phyloP scores from a whole-genome alignment of 2,888 invertebrate genomes.

The Pseudeuparius sepicola region DNA sequence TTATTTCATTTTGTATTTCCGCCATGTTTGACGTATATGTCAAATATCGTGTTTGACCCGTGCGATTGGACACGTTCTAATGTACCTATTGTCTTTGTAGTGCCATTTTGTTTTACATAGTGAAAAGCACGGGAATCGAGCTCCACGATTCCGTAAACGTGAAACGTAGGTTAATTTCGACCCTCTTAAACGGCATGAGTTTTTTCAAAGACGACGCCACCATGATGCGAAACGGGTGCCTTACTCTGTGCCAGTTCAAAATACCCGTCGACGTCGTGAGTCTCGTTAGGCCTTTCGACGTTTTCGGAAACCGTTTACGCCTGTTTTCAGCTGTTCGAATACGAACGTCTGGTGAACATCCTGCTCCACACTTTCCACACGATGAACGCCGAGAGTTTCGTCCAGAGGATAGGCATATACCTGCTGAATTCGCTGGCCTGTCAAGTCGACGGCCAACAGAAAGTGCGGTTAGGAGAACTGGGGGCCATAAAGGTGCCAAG shows the following conservation, averaged over 20 bases:
- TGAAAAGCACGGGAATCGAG: conserved; percentile 74
- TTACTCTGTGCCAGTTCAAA: conserved; percentile 88
- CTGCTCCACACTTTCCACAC: conserved; percentile 73
- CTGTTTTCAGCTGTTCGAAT: conserved; percentile 70
- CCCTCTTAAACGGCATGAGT: conserved; percentile 82
- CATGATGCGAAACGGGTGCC: conserved; percentile 94
- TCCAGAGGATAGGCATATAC: conserved; percentile 90
- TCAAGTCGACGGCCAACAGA: conserved; percentile 90
- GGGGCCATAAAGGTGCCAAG: conserved; percentile 80
- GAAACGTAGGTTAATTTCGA: conserved; percentile 70
- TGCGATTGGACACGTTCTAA: too few species aligned
- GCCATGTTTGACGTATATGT: too few species aligned
- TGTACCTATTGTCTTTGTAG: too few species aligned
- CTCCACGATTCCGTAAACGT: conserved; percentile 57
- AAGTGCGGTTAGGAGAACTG: conserved; percentile 79
- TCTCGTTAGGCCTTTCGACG: too few species aligned
- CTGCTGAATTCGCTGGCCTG: conserved; percentile 92
- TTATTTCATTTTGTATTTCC: too few species aligned
- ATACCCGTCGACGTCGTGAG: conserved; percentile 90
- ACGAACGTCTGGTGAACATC: conserved; percentile 75
- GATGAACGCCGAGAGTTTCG: conserved; percentile 80
- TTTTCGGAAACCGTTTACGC: conserved; percentile 1
- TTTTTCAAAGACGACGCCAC: conserved; percentile 75
- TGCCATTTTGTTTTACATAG: conserved; percentile 90
- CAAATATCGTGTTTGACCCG: too few species aligned